A percentile compares a stretch with the other conserved stretches of the same genome.
Conservation (phyloP, 37 sponge, comb jelly and placozoan genomes). For the Chondrilla cf. caribensis region DNA sequence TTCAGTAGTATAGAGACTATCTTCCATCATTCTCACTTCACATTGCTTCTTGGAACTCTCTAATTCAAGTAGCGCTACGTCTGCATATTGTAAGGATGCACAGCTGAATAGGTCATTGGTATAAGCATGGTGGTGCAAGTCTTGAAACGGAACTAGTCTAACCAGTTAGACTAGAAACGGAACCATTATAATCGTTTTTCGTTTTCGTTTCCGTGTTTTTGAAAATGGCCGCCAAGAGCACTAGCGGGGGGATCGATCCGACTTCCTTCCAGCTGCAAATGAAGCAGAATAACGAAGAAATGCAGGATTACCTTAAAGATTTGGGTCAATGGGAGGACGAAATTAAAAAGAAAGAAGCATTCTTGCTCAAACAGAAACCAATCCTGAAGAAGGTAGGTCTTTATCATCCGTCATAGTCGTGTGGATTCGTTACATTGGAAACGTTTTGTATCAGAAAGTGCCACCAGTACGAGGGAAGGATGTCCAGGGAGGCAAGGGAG, state of each 20-base stretch:
- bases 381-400: slow-evolving; percentile 66
- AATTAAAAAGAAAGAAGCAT: slow-evolving; percentile 80
- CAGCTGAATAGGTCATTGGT: too few relatives aligned
- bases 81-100: too few relatives aligned
- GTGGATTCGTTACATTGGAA: not conserved
- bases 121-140: too few relatives aligned
- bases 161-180: too few relatives aligned
- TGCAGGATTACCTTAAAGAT: slow-evolving; percentile 75
- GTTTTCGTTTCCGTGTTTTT: not conserved
- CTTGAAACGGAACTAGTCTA: too few relatives aligned
- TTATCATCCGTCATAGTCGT: not conserved
- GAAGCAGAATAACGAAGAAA: slow-evolving; percentile 77
- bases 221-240: slow-evolving; percentile 15
- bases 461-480: slow-evolving; percentile 19
- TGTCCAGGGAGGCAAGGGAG: not conserved
- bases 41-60: too few relatives aligned
- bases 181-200: too few relatives aligned
- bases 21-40: too few relatives aligned
- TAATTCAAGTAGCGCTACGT: too few relatives aligned
- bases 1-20: too few relatives aligned
- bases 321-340: slow-evolving; percentile 86
- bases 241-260: not conserved
- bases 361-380: slow-evolving; percentile 62
- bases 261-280: slow-evolving; percentile 51
- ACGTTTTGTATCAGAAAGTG: not conserved